phyloP scores from a whole-genome alignment of 1,140 invertebrate species.

The Drosophila santomea region DNA sequence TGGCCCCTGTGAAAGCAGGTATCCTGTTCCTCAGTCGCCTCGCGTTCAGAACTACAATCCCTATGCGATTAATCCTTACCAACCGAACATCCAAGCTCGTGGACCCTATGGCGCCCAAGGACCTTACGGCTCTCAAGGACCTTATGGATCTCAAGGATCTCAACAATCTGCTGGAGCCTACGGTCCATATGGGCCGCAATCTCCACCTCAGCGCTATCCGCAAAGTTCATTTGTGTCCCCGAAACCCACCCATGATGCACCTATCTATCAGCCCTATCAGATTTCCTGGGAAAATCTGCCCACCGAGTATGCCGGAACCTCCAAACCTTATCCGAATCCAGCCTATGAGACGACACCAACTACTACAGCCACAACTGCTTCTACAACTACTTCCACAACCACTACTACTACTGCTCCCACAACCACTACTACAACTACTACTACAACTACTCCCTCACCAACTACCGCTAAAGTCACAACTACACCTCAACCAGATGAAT shows the following conservation, averaged over 20 bases:
- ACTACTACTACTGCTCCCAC: not conserved
- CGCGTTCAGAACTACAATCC: conserved; percentile 28
- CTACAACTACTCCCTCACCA: not conserved
- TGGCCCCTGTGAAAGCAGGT: conserved; percentile 28
- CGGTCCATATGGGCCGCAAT: conserved; percentile 2
- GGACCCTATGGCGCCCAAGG: not conserved
- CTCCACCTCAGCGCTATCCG: conserved; percentile 4
- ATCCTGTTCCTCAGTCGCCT: conserved; percentile 19
- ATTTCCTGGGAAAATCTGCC: conserved; percentile 37
- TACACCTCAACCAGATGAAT: not conserved
- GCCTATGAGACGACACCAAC: not conserved
- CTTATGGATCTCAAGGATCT: conserved; percentile 2
- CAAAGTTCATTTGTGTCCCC: conserved; percentile 9
- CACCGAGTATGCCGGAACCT: conserved; percentile 7
- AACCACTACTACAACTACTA: not conserved
- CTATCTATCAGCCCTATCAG: conserved; percentile 29
- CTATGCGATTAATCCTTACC: conserved; percentile 11
- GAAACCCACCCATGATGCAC: conserved; percentile 13
- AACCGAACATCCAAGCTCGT: not conserved
- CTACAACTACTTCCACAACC: not conserved
- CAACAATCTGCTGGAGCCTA: conserved; percentile 5
- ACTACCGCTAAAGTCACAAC: not conserved
- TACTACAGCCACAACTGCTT: not conserved
- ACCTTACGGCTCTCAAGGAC: not conserved
- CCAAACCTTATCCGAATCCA: not conserved